Percentiles rank a stretch among this genome's conserved stretches.
Conservation (phyloP, 1,140 invertebrate species). For the Magallana ariakensis region DNA sequence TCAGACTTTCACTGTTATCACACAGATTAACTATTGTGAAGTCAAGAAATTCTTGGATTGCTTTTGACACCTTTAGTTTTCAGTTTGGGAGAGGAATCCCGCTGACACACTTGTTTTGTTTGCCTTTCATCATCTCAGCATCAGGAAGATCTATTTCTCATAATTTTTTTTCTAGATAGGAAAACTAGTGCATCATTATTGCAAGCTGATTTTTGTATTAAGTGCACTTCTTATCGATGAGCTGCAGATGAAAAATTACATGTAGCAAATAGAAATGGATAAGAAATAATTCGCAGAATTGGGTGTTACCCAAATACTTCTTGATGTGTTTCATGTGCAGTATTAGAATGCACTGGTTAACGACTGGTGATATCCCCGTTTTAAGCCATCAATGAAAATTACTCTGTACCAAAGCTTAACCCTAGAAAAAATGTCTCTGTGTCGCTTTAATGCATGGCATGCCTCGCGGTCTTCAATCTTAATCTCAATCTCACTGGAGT, state of each 20-base stretch:
- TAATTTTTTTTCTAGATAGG: constrained; percentile 24
- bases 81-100: neutral
- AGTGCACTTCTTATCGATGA: constrained; percentile 11
- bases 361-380: neutral
- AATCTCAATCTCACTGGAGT: neutral
- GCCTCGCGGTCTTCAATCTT: neutral
- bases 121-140: neutral
- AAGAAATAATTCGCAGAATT: neutral
- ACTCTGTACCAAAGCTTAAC: neutral
- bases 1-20: constrained; percentile 34
- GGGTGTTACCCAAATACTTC: neutral
- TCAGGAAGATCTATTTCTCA: neutral
- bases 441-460: no score
- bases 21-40: constrained; percentile 31
- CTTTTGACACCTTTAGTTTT: constrained; percentile 9
- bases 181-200: constrained; percentile 4
- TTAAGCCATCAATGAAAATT: neutral
- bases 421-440: neutral
- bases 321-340: neutral
- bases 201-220: constrained; percentile 9
- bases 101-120: constrained; percentile 3
- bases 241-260: constrained; percentile 21
- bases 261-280: neutral
- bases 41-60: neutral
- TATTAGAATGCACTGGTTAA: neutral